Base-by-base conservation (phyloP, 2,113 vertebrate genomes). In the Tapirus terrestris region DNA sequence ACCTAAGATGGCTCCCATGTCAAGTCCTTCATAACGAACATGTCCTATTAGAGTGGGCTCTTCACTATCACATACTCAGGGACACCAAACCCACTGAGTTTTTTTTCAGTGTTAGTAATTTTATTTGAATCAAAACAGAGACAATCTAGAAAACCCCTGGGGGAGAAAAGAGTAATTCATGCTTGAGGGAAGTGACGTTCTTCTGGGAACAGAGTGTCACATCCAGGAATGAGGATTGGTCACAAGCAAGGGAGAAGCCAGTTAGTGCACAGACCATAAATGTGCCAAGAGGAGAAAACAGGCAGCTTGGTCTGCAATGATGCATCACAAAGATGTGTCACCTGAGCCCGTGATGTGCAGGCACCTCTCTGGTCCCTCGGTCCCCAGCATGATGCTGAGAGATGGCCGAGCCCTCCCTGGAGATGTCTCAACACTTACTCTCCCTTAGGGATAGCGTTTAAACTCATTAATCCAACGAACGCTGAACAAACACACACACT, bases 51-150 rank as follows among this genome's bases (percentile, higher is more conserved):
- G 7, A 21, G 60, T 18, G 3, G 6, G 53, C n/a, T 20, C 51
- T 82, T 82, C 43, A 39, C 17, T 68, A 58, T 29, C 67, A 68
- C 33, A 29, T 23, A 58, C 25, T 45, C 27, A 3, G 60, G 48
- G 61, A 21, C 13, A 61, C 27, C 68, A 63, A 13, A 20, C 9
- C 27, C 63, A n/a, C n/a, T n/a, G n/a, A n/a, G n/a, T n/a, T n/a
- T 39, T 67, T 45, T 75, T 72, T 67, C 65, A 29, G 21, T 45
- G 36, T 58, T 56, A 76, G 75, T 61, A 23, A 77, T 63, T 91
- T 81, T 68, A 67, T 17, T 75, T 70, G 61, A 96, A 63, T 70
- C 45, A 70, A 94, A 96, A 68, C 56, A 48, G 48, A 93, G 53
- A 20, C n/a, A 21, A 5, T 48, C 27, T 89, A 88, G 92, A 81